Evolutionary conservation across 2,797 vertebrate species (phyloP).

Genomic region (Sardinella longiceps): DNA sequence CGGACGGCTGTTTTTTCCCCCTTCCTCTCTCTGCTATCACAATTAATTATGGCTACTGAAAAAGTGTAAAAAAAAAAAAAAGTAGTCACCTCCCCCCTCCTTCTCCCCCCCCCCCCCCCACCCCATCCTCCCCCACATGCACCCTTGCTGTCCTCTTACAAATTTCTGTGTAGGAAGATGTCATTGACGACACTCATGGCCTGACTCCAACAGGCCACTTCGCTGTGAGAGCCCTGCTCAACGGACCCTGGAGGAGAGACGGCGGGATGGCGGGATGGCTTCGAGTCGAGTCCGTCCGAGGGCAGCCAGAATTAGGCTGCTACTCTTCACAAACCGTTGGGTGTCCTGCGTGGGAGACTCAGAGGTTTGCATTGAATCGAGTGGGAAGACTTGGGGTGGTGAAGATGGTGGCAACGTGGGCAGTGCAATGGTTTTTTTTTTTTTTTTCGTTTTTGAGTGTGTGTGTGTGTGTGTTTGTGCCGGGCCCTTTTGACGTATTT

Average conservation of each 20-base stretch:
- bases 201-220: slow-evolving; percentile 79
- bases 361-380: slow-evolving; percentile 72
- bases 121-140: slow-evolving; percentile 75
- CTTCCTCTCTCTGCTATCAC: slow-evolving; percentile 74
- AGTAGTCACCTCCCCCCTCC: slow-evolving; percentile 34
- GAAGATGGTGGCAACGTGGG: slow-evolving; percentile 64
- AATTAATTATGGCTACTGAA: slow-evolving; percentile 84
- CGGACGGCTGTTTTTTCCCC: slow-evolving; percentile 74
- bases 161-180: slow-evolving; percentile 80
- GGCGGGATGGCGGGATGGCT: slow-evolving; percentile 52
- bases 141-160: slow-evolving; percentile 72
- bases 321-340: slow-evolving; percentile 73
- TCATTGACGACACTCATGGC: slow-evolving; percentile 81
- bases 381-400: slow-evolving; percentile 74
- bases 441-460: neutral
- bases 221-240: slow-evolving; percentile 31
- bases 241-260: slow-evolving; percentile 25
- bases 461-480: slow-evolving; percentile 52
- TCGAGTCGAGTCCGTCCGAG: slow-evolving; percentile 59
- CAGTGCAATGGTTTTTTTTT: slow-evolving; percentile 68
- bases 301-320: slow-evolving; percentile 75
- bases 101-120: slow-evolving; percentile 72
- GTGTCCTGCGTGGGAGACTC: slow-evolving; percentile 78
- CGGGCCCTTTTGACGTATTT: slow-evolving; percentile 70
- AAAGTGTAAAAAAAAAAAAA: slow-evolving; percentile 71